phyloP scores from a whole-genome alignment of 2,113 vertebrate species.

The Hemibagrus wyckioides region DNA sequence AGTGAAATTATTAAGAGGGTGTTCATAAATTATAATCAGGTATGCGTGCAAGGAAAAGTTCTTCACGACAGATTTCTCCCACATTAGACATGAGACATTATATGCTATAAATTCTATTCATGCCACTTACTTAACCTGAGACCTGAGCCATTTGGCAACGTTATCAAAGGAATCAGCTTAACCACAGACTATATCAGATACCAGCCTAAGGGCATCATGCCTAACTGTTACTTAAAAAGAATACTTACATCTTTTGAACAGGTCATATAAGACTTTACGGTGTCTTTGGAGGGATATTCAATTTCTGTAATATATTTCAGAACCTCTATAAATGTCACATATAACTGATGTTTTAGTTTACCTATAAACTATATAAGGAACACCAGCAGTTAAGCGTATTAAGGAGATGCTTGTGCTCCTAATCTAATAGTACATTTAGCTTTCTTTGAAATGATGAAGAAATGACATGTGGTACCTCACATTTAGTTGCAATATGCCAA shows the following conservation, averaged over 20 bases:
- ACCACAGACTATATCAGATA: constrained; percentile 34
- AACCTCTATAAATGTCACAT: constrained; percentile 10
- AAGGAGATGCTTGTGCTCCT: neutral
- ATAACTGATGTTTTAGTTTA: constrained; percentile 1
- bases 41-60: neutral
- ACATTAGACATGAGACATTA: constrained; percentile 2
- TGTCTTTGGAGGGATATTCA: neutral
- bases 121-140: constrained; percentile 27
- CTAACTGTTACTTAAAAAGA: constrained; percentile 25
- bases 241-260: constrained; percentile 15
- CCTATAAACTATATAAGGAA: constrained; percentile 2
- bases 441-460: neutral
- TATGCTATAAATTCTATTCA: constrained; percentile 10
- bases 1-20: constrained; percentile 1
- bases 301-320: neutral
- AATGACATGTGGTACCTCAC: neutral
- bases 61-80: constrained; percentile 19
- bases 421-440: constrained; percentile 22
- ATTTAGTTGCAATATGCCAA: constrained; percentile 14
- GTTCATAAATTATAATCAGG: constrained; percentile 6
- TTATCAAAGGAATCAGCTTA: constrained; percentile 46
- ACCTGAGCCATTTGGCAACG: constrained; percentile 32
- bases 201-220: constrained; percentile 22
- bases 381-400: neutral
- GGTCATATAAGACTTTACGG: neutral